Conservation (phyloP, 2,888 invertebrate genomes). For the Hypena proboscidalis region DNA sequence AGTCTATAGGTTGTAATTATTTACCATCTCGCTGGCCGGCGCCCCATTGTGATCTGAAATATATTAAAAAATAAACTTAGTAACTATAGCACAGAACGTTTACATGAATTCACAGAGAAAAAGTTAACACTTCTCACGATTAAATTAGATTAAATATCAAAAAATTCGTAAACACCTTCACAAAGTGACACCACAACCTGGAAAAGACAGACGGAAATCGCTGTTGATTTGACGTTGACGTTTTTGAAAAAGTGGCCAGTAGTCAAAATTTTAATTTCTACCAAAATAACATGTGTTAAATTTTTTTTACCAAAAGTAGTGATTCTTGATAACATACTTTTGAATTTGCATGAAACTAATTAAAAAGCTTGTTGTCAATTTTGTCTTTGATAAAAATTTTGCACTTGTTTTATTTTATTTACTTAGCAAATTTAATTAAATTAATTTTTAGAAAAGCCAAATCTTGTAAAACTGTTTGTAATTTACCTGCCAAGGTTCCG, state of each 20-base stretch:
- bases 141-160: constrained; percentile 58
- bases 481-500: no score
- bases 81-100: constrained; percentile 36
- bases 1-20: constrained; percentile 66
- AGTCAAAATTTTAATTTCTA: no score
- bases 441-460: no score
- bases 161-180: constrained; percentile 71
- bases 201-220: constrained; percentile 55
- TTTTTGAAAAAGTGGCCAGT: constrained; percentile 10
- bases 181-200: constrained; percentile 76
- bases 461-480: no score
- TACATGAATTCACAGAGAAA: constrained; percentile 42
- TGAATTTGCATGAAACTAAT: no score
- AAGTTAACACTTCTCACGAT: constrained; percentile 51
- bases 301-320: no score
- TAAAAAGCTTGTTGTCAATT: no score
- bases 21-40: constrained; percentile 99
- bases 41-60: constrained; percentile 94
- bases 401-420: no score
- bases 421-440: no score
- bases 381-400: no score
- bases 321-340: no score
- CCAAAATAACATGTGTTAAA: no score
- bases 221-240: constrained; percentile 43
- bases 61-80: constrained; percentile 60